phyloP scores from a whole-genome alignment of 2,888 invertebrate species.

The Candidula unifasciata region DNA sequence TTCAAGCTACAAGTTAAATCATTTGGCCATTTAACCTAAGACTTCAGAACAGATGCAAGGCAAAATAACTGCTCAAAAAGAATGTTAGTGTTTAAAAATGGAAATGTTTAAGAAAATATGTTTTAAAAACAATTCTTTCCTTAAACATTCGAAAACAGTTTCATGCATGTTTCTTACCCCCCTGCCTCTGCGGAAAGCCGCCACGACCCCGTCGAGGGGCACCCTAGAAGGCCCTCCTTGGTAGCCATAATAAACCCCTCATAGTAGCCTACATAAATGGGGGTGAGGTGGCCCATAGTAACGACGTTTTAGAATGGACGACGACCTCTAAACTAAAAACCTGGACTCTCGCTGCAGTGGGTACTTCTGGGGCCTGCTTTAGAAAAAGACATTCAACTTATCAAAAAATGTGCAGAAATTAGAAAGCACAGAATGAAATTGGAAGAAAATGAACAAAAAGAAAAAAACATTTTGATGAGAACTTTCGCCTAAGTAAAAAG shows the following conservation, averaged over 20 bases:
- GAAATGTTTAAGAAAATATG: not conserved
- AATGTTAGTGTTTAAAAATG: too few relatives aligned
- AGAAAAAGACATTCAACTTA: not conserved
- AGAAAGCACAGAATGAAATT: too few relatives aligned
- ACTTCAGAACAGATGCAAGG: too few relatives aligned
- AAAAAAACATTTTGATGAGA: too few relatives aligned
- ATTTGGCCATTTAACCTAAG: too few relatives aligned
- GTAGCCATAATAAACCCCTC: slow-evolving; percentile 59
- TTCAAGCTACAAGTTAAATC: too few relatives aligned
- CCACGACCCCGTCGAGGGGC: slow-evolving; percentile 55
- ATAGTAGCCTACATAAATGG: slow-evolving; percentile 61
- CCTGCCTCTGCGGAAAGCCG: slow-evolving; percentile 42
- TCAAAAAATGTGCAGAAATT: too few relatives aligned
- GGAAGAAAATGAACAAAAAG: too few relatives aligned
- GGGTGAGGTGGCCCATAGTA: slow-evolving; percentile 68
- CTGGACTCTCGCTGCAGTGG: slow-evolving; percentile 46
- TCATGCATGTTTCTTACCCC: slow-evolving; percentile 39
- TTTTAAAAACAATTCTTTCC: not conserved
- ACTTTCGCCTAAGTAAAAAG: too few relatives aligned
- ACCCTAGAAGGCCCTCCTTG: slow-evolving; percentile 55
- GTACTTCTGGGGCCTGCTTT: slow-evolving; percentile 49
- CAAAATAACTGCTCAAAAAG: too few relatives aligned
- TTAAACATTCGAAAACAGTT: too few relatives aligned
- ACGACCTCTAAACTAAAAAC: slow-evolving; percentile 57
- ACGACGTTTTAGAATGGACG: slow-evolving; percentile 71